Conservation (phyloP, 92 coral and sea anemone species). For the Phenganax subtilis region DNA sequence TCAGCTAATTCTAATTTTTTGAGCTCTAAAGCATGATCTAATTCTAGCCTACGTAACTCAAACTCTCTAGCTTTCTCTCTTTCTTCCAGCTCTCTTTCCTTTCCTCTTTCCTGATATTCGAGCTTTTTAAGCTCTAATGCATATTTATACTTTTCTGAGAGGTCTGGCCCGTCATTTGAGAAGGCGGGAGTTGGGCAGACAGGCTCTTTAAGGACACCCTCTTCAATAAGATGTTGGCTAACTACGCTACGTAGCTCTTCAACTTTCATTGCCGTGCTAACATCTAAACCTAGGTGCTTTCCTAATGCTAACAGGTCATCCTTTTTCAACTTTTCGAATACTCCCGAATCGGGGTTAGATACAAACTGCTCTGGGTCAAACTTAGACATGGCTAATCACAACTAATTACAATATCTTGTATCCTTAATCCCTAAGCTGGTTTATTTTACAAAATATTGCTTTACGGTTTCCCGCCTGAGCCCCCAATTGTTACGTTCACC, state of each 20-base stretch:
- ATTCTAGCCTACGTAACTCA: slow-evolving; percentile 18
- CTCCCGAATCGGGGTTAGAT: not conserved
- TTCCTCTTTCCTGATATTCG: slow-evolving; percentile 17
- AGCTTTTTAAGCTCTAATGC: slow-evolving; percentile 34
- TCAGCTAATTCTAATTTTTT: slow-evolving; percentile 31
- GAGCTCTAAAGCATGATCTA: slow-evolving; percentile 37
- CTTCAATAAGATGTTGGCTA: not conserved
- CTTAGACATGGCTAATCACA: not conserved
- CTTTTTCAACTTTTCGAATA: slow-evolving; percentile 4
- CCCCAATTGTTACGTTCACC: not conserved
- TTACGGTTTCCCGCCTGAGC: slow-evolving; percentile 6
- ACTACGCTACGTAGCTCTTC: not conserved
- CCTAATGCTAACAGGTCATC: slow-evolving; percentile 32
- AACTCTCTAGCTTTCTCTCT: slow-evolving; percentile 27
- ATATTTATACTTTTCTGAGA: not conserved
- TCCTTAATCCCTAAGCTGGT: not conserved
- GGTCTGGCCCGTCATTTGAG: not conserved
- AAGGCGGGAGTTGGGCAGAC: not conserved
- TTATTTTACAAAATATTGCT: not conserved
- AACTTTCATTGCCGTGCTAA: not conserved
- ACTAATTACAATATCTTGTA: not conserved
- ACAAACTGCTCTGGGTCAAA: slow-evolving; percentile 29
- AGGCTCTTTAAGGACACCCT: not conserved
- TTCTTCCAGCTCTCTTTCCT: slow-evolving; percentile 11
- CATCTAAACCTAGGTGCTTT: slow-evolving; percentile 26